Evolutionary conservation across 2,888 invertebrate species (phyloP).

Genomic region (Euspilapteryx auroguttella): DNA sequence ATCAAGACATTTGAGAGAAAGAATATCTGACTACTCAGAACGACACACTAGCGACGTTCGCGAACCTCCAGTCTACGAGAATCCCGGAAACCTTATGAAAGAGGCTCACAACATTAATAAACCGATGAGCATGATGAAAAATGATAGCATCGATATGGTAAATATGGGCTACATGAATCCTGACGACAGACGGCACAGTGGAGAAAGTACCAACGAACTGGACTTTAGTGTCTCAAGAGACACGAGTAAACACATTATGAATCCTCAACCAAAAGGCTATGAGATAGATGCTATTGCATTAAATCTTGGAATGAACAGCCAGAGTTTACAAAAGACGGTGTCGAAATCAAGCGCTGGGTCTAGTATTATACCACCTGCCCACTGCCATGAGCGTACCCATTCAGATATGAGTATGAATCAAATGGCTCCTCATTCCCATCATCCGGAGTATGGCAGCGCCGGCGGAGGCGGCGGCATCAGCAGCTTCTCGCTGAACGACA

Average conservation of each 20-base stretch:
- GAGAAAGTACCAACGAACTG: constrained; percentile 20
- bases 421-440: neutral
- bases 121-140: constrained; percentile 20
- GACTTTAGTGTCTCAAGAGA: constrained; percentile 23
- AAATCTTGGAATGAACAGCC: constrained; percentile 39
- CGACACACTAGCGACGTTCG: constrained; percentile 16
- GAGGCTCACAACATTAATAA: constrained; percentile 16
- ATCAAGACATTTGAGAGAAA: constrained; percentile 32
- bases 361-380: constrained; percentile 29
- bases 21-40: constrained; percentile 18
- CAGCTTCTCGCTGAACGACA: constrained; percentile 38
- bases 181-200: constrained; percentile 27
- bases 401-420: neutral
- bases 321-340: constrained; percentile 24
- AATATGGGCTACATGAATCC: constrained; percentile 52
- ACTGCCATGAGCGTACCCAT: constrained; percentile 21
- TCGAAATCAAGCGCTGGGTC: constrained; percentile 18
- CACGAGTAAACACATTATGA: constrained; percentile 18
- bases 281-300: constrained; percentile 44
- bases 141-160: constrained; percentile 47
- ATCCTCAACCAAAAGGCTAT: constrained; percentile 27
- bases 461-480: neutral
- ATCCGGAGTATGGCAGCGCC: neutral
- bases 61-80: constrained; percentile 9
- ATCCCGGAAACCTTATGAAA: constrained; percentile 15